Conservation (phyloP, 2,888 invertebrate species). For the Agonopterix heracliana region DNA sequence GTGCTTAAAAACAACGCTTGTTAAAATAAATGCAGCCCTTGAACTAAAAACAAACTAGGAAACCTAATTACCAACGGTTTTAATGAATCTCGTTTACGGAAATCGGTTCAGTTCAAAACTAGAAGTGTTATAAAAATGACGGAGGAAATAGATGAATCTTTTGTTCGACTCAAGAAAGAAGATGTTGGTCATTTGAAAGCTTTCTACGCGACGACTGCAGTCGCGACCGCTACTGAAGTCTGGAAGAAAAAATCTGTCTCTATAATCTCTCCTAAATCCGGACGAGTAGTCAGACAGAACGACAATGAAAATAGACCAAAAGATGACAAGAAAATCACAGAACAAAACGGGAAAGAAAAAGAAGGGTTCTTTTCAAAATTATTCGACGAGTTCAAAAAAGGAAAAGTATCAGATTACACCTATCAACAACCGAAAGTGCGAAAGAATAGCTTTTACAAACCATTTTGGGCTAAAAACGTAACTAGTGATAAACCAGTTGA, state of each 20-base stretch:
- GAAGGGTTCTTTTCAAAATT: slow-evolving; percentile 45
- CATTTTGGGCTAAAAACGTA: slow-evolving; percentile 58
- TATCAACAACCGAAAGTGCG: slow-evolving; percentile 49
- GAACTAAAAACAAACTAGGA: slow-evolving; percentile 7
- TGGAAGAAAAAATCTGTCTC: slow-evolving; percentile 57
- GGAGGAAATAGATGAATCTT: slow-evolving; percentile 44
- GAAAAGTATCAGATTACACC: slow-evolving; percentile 52
- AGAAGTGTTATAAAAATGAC: slow-evolving; percentile 30
- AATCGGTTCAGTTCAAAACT: slow-evolving; percentile 12
- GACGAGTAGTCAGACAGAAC: slow-evolving; percentile 30
- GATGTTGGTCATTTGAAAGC: slow-evolving; percentile 44
- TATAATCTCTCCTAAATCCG: slow-evolving; percentile 56
- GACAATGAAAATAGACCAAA: slow-evolving; percentile 11
- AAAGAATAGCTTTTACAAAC: slow-evolving; percentile 47
- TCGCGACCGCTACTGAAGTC: slow-evolving; percentile 30
- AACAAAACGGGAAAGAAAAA: slow-evolving; percentile 20
- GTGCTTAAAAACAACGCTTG: background rate
- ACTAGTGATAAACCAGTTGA: slow-evolving; percentile 19
- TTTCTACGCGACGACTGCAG: slow-evolving; percentile 31
- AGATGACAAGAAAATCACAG: slow-evolving; percentile 10
- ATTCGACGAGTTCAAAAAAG: slow-evolving; percentile 48
- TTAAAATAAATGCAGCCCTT: slow-evolving; percentile 1
- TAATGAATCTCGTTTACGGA: background rate
- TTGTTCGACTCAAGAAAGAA: slow-evolving; percentile 42
- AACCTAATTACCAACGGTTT: background rate